These are phyloP conservation scores for Falco berigora DNA, from an alignment of 2,797 vertebrate genomes.

Conservation along the genomic window DNA sequence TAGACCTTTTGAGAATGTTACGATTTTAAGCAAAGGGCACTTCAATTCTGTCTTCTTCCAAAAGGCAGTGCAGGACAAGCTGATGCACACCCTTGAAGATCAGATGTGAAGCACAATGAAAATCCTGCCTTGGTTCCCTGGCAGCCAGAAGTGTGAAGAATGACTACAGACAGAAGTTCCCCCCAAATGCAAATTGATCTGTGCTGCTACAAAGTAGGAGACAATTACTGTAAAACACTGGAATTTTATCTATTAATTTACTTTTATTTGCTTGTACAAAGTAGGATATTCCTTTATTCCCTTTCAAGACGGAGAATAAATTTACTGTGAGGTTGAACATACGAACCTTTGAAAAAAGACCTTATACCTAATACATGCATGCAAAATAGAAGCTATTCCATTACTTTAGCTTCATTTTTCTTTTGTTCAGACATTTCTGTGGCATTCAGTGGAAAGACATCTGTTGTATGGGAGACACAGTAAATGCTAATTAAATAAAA, in stretches of 20 bases:
- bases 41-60: not conserved
- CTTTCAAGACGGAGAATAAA: not conserved
- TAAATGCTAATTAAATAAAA: not conserved
- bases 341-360: not conserved
- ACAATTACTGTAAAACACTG: not conserved
- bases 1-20: not conserved
- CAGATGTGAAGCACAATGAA: not conserved
- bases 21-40: not conserved
- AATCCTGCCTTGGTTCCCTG: not conserved
- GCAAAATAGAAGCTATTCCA: not conserved
- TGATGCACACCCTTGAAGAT: not conserved
- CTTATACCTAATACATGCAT: not conserved
- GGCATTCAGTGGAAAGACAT: not conserved
- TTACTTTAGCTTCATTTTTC: not conserved
- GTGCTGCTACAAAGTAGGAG: not conserved
- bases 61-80: not conserved
- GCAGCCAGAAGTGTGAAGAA: not conserved
- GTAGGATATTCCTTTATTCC: not conserved
- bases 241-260: not conserved
- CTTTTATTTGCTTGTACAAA: not conserved
- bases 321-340: not conserved
- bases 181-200: not conserved
- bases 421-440: constrained; percentile 9
- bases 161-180: not conserved
- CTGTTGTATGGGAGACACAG: not conserved